These are phyloP conservation scores for Ptilonorhynchus violaceus DNA, from an alignment of 2,113 vertebrate species.

Conservation along the genomic window DNA sequence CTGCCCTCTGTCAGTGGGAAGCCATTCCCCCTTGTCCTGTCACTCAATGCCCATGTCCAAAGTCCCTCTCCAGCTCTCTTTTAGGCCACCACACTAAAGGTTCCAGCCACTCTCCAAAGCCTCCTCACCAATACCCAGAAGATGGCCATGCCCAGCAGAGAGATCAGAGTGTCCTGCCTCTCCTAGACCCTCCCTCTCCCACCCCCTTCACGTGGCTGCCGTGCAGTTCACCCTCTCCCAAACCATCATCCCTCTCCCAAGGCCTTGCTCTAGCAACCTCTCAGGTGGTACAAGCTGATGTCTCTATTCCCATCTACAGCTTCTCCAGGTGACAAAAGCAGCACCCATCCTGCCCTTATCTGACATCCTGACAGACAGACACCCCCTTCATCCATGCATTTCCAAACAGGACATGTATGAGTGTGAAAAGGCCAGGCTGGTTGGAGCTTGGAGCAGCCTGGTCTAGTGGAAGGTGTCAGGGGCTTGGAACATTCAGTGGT, in stretches of 20 bases:
- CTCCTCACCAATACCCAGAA: neutral
- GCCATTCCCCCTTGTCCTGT: neutral
- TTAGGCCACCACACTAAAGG: neutral
- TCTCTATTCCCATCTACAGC: neutral
- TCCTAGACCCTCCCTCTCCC: neutral
- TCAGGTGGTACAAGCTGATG: accelerated
- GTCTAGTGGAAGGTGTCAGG: neutral
- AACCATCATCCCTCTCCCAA: neutral
- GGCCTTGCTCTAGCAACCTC: neutral
- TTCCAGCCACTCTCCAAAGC: neutral
- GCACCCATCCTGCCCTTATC: neutral
- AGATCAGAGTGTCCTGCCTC: neutral
- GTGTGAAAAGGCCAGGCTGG: neutral
- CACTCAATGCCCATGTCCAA: neutral
- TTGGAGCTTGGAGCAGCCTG: neutral
- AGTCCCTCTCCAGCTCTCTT: neutral
- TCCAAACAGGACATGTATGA: accelerated
- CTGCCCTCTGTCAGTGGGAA: neutral
- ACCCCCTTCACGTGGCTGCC: neutral
- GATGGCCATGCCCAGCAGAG: neutral
- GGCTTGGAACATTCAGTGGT: neutral
- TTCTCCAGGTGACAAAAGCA: neutral
- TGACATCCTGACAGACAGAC: neutral
- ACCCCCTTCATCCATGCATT: neutral
- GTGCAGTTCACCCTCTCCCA: neutral